These are phyloP conservation scores for Steinernema khuongi DNA, from an alignment of 1,140 invertebrate genomes.

Conservation along the genomic window DNA sequence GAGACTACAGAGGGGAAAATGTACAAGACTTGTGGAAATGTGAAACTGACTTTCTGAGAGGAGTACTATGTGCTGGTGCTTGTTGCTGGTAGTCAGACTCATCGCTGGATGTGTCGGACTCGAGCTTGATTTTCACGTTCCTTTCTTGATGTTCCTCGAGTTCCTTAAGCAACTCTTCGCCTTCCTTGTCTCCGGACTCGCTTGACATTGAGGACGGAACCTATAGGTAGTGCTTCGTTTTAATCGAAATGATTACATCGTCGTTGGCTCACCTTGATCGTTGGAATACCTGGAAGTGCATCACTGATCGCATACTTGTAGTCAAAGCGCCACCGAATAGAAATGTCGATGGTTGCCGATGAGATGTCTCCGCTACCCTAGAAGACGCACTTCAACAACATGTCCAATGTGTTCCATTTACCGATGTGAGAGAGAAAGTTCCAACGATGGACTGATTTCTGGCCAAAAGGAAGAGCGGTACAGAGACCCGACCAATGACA, in stretches of 20 bases:
- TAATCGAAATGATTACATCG: not conserved
- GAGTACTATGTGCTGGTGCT: not conserved
- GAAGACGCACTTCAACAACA: not conserved
- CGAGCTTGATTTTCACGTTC: conserved; percentile 3
- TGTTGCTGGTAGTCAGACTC: not conserved
- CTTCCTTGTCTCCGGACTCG: not conserved
- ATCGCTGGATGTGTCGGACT: conserved; percentile 1
- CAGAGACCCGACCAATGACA: conserved; percentile 24
- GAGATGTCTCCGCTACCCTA: not conserved
- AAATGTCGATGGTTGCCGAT: not conserved
- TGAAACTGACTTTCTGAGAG: not conserved
- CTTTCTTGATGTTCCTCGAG: conserved; percentile 19
- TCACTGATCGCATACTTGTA: not conserved
- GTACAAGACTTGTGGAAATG: not conserved
- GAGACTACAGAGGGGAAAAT: not conserved
- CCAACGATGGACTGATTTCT: conserved; percentile 30
- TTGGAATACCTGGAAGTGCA: not conserved
- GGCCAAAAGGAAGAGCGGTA: conserved; percentile 32
- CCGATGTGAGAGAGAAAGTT: conserved; percentile 17
- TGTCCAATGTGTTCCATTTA: not conserved
- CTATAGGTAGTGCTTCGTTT: not conserved
- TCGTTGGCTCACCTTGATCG: not conserved
- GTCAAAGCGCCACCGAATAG: conserved; percentile 14
- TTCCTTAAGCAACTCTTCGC: conserved; percentile 19
- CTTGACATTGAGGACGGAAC: not conserved